Conservation (phyloP, 2,113 vertebrate species). For the Taurulus bubalis region DNA sequence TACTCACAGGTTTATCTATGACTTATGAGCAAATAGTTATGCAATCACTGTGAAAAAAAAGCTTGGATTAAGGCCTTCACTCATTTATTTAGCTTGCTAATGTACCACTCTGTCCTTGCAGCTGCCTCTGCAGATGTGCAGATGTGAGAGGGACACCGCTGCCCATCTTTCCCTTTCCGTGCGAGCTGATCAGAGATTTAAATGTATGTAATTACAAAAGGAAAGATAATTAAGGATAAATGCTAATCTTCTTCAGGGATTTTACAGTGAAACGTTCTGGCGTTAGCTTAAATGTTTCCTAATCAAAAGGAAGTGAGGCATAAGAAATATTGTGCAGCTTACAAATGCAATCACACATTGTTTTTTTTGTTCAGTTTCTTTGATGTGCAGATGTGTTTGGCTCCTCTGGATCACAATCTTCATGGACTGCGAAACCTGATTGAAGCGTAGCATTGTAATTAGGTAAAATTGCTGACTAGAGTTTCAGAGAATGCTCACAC, state of each 20-base stretch:
- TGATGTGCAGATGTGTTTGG: conserved; percentile 64
- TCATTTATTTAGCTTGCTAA: conserved; percentile 41
- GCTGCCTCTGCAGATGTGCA: conserved; percentile 49
- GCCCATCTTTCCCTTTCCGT: conserved; percentile 45
- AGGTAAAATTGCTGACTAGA: conserved; percentile 63
- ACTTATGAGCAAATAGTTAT: conserved; percentile 41
- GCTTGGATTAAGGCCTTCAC: conserved; percentile 9
- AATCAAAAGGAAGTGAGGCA: conserved; percentile 54
- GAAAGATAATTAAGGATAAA: conserved; percentile 64
- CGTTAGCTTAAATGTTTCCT: conserved; percentile 48
- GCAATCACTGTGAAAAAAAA: conserved; percentile 37
- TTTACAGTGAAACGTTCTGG: conserved; percentile 57
- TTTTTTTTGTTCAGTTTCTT: conserved; percentile 47
- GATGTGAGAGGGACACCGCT: conserved; percentile 48
- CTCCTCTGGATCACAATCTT: conserved; percentile 63
- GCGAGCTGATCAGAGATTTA: conserved; percentile 59
- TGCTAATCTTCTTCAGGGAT: conserved; percentile 58
- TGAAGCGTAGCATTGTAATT: conserved; percentile 66
- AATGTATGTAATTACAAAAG: conserved; percentile 71
- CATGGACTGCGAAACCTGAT: conserved; percentile 38
- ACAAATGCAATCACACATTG: conserved; percentile 56
- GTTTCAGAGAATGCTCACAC: conserved; percentile 18
- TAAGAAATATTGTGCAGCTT: conserved; percentile 46
- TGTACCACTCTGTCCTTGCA: conserved; percentile 28
- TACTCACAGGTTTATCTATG: conserved; percentile 39